Evolutionary conservation across 2,797 vertebrate genomes (phyloP), one percentile per base, ranked within the genome.

Genomic region (Sebastolobus alascanus): DNA sequence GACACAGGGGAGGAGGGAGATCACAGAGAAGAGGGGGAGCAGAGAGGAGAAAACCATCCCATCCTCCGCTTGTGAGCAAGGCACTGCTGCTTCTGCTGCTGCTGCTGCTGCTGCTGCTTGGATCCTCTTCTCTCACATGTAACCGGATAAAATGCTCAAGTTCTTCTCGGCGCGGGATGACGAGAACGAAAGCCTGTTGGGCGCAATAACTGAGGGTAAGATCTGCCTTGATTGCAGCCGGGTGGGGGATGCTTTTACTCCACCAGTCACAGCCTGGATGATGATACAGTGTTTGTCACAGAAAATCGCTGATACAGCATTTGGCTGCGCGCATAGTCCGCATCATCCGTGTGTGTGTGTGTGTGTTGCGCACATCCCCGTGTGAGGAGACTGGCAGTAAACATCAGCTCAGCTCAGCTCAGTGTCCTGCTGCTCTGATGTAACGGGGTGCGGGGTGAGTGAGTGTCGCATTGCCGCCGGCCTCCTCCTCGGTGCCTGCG

Each of bases 101-200:
- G 46, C 10, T 11, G 37, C 37, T 10, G 37, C 8, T 10, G 37
- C 29, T 31, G 29, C 5, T 14, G 40, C 20, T 20, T 52, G 50
- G 50, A n/a, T 52, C 58, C 71, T 77, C 76, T 13, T 72, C 82
- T 18, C 77, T 74, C 87, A 25, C 65, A 89, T 92, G 90, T 89
- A 67, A 84, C 67, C 1, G 85, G 81, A 86, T 63, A 94, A 85
- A 73, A 95, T 95, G 94, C 89, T 95, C 33, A 95, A 95, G 93
- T 95, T 95, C 93, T 95, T 95, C 91, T 89, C 92, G 9, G 68
- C 92, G 77, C 91, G 94, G 91, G 94, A 95, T 83, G 94, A 95
- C 46, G 94, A 95, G 87, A 95, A 95, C 4, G 94, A 95, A 79
- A 95, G 94, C 86, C 94, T 95, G 16, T 35, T 95, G 33, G 94